phyloP scores from a whole-genome alignment of 2,113 vertebrate genomes.

The Lepisosteus osseus region DNA sequence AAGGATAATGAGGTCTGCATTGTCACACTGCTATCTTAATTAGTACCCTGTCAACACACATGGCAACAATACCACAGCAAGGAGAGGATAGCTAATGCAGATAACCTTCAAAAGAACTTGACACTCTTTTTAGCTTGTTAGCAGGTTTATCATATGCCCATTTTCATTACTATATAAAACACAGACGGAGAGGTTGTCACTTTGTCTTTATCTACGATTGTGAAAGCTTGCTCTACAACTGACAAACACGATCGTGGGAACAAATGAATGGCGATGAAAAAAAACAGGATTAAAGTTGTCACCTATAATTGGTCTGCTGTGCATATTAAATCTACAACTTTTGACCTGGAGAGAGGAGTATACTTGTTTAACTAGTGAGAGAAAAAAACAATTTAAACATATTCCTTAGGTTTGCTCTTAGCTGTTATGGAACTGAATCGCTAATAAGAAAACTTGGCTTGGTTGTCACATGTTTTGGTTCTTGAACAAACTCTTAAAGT shows the following conservation, averaged over 20 bases:
- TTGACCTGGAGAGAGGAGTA: not conserved
- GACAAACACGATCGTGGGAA: not conserved
- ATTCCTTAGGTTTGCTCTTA: no score
- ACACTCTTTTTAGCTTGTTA: not conserved
- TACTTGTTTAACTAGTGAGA: not conserved
- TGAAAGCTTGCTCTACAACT: not conserved
- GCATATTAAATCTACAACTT: not conserved
- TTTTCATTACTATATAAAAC: not conserved
- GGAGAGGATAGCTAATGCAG: slow-evolving; percentile 14
- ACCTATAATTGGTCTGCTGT: slow-evolving; percentile 14
- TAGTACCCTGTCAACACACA: slow-evolving; percentile 12
- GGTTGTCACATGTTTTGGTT: no score
- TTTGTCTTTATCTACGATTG: not conserved
- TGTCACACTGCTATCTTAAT: slow-evolving; percentile 20
- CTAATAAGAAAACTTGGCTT: no score
- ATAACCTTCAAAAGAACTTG: slow-evolving; percentile 1
- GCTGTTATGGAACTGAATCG: no score
- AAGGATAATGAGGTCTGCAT: not conserved
- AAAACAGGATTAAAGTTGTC: slow-evolving; percentile 5
- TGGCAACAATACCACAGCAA: slow-evolving; percentile 5
- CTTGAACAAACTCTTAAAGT: no score
- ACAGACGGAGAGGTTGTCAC: not conserved
- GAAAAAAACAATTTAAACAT: no score
- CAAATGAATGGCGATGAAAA: not conserved
- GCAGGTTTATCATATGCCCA: not conserved